Conservation (phyloP, 2,797 vertebrate genomes). For the Cossypha polioptera region DNA sequence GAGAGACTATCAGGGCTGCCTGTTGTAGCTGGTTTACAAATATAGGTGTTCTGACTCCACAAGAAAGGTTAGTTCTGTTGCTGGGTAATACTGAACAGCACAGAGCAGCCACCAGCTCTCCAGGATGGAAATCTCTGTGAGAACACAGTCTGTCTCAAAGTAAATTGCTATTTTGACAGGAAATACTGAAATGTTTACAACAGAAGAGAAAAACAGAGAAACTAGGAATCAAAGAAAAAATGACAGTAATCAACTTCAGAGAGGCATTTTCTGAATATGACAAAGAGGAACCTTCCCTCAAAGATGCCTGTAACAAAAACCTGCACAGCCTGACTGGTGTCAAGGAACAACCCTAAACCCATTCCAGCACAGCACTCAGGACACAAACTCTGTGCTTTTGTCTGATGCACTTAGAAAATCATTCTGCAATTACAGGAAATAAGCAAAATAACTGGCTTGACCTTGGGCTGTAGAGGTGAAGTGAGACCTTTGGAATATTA, state of each 20-base stretch:
- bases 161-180: slow-evolving; percentile 38
- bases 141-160: background rate
- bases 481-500: background rate
- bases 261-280: background rate
- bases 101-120: background rate
- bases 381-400: background rate
- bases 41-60: background rate
- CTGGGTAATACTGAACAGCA: background rate
- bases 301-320: background rate
- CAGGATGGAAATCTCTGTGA: background rate
- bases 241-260: background rate
- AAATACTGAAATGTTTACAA: background rate
- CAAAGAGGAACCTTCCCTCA: background rate
- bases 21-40: slow-evolving; percentile 49
- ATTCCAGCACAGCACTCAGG: background rate
- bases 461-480: rapidly evolving
- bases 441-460: background rate
- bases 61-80: slow-evolving; percentile 30
- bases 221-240: background rate
- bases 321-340: background rate
- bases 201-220: background rate
- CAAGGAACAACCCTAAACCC: background rate
- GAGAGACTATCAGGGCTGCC: background rate
- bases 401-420: background rate
- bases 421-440: background rate